Evolutionary conservation across 2,797 vertebrate species (phyloP), one percentile per base, ranked within the genome.

Genomic region (Leptodactylus fallax): DNA sequence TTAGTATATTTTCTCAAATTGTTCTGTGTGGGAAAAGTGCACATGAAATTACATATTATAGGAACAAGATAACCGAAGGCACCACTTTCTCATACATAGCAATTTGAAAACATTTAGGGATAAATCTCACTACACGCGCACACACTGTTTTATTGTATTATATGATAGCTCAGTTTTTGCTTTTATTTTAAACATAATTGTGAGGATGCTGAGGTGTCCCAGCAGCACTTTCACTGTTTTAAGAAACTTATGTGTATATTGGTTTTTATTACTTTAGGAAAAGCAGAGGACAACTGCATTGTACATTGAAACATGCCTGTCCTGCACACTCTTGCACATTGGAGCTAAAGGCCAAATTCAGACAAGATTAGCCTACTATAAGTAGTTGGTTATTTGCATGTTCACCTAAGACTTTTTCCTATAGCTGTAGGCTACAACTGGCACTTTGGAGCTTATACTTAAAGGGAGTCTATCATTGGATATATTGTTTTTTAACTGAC

Each of bases 1-100:
- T 88, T 88, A 88, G n/a, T 53, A 88, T 67, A 80, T 88, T 88
- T 88, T 76, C 55, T 77, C 27, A 85, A 88, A 88, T 74, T 85
- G 78, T 47, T 88, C 83, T 58, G 69, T 88, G 87, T 88, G 87
- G 78, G 83, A 88, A 88, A 85, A 74, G 27, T 85, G 58, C 69
- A 72, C 71, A 76, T 65, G 69, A 88, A 88, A 88, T 85, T 81
- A 63, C 60, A 80, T 81, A 82, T 85, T 61, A 65, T 27, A 65
- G 36, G 67, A 81, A 77, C 55, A 13, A 63, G 21, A 79, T 88
- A 72, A 85, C 76, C 47, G 25, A 85, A 88, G 51, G 78, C 56
- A 56, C 49, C 25, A 55, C 45, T 85, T 88, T 88, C 51, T 85
- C 63, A 51, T 49, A 81, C 36, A 85, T 74, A 60, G 53, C 79